Base-by-base conservation (phyloP, 2,113 vertebrate genomes). In the Trogon surrucura region DNA sequence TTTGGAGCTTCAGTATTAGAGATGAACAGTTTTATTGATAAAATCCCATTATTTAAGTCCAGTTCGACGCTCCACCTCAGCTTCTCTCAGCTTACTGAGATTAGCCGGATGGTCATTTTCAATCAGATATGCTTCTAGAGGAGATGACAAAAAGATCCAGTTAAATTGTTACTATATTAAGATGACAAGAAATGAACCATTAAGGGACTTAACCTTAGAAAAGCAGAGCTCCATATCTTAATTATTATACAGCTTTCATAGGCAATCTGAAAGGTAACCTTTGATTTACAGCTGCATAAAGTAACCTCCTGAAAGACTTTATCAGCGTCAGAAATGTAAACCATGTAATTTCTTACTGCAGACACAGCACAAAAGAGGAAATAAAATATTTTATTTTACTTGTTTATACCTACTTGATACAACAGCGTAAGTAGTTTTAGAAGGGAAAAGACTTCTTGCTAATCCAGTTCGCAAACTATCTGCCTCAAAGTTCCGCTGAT, bases 251-350 rank as follows among this genome's bases (percentile, higher is more conserved):
- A 45, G 80, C 58, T 94, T 65, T 70, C 94, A 80, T 1, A 22
- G 67, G 84, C 88, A 94, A 88, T 70, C 65, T 80, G 80, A 96
- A 89, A 98, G 18, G 34, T 50, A 93, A 94, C 94, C 96, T 98
- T 96, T 97, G 97, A 94, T 95, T 97, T 96, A 95, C 25, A 81
- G 85, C 17, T 75, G 41, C 60, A 67, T 69, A 94, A 91, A 85
- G 56, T 80, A 92, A 97, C 50, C 60, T 89, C 81, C 61, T 57
- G 32, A 34, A 92, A 89, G 84, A 91, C 32, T 58, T 57, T 27
- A 83, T 78, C 91, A 93, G 80, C 84, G 77, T 80, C 93, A 88
- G 84, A 88, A 95, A 95, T 75, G 84, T 72, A 97, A 95, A 51
- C 11, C 41, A 20, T 80, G 1, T 91, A 81, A 96, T 89, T 93